Conservation (phyloP, 2,888 invertebrate genomes). For the Nomada fucata region DNA sequence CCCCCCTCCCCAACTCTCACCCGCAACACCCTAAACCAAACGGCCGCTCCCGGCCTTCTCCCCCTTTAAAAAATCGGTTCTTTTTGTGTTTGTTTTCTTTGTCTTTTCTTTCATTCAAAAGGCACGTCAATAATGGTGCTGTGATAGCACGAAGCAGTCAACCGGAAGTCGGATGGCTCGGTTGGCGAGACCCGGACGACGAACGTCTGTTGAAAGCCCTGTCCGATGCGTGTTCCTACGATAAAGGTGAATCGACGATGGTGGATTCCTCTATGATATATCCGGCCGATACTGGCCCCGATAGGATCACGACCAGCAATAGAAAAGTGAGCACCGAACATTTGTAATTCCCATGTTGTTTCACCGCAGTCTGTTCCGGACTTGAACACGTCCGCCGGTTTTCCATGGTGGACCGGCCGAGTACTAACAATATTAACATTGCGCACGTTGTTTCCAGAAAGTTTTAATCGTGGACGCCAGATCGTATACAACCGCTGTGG, state of each 20-base stretch:
- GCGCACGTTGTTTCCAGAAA: constrained; percentile 85
- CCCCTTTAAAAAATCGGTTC: no score
- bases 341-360: not conserved
- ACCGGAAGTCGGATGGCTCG: constrained; percentile 97
- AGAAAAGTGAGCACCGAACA: constrained; percentile 73
- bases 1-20: no score
- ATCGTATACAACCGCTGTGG: constrained; percentile 97
- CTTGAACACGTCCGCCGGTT: no score
- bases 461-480: constrained; percentile 97
- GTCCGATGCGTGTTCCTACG: constrained; percentile 91
- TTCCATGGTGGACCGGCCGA: no score
- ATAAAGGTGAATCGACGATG: constrained; percentile 85
- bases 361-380: no score
- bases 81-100: not conserved
- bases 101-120: constrained; percentile 72
- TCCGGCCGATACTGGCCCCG: constrained; percentile 74
- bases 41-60: no score
- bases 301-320: constrained; percentile 71
- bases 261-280: constrained; percentile 79
- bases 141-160: constrained; percentile 97
- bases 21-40: no score
- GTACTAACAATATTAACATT: not conserved
- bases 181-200: constrained; percentile 96
- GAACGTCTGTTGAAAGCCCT: constrained; percentile 94
- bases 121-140: constrained; percentile 94